Base-by-base conservation (phyloP, 1,140 invertebrate genomes). In the Melitaea cinxia region DNA sequence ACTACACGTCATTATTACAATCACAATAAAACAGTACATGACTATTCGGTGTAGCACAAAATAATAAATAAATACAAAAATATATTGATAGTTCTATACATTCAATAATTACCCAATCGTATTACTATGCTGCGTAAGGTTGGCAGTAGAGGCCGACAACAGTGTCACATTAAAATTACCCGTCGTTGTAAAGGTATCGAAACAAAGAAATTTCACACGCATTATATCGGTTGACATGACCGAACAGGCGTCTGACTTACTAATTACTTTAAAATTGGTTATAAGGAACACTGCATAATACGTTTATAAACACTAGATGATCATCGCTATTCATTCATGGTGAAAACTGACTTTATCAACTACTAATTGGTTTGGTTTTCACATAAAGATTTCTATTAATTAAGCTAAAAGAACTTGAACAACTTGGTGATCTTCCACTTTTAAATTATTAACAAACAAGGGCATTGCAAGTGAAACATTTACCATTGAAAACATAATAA, bases 181-280 rank as follows among this genome's bases (percentile, higher is more conserved):
- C 59, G 26, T 56, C 42, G 55, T 68, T 68, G 65, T 57, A 33
- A 57, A 57, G 61, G 26, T 24, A 45, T 21, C n/a, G 39, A 60
- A 55, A 54, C 59, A 63, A 68, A 58, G 23, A 52, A 35, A 53
- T 35, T 60, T 68, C 66, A 55, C 66, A 68, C 50, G 21, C 66
- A 68, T 68, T 54, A 68, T 52, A 58, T 53, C 49, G 55, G 28
- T 54, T 56, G 42, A 59, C 33, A 56, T 61, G 30, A 61, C 42
- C 15, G 49, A 33, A 53, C 49, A 58, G 3, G 39, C 26, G 55
- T 47, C 15, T 28, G 23, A 6, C 26, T 28, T 30, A 7, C 9
- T 57, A 58, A 58, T 49, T 58, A 47, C 42, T 58, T 33, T 1
- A 28, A 58, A 58, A 49, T 33, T 33, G 30, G 30, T 33, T 33